Evolutionary conservation across 2,888 invertebrate species (phyloP).

Genomic region (Pocota personata): DNA sequence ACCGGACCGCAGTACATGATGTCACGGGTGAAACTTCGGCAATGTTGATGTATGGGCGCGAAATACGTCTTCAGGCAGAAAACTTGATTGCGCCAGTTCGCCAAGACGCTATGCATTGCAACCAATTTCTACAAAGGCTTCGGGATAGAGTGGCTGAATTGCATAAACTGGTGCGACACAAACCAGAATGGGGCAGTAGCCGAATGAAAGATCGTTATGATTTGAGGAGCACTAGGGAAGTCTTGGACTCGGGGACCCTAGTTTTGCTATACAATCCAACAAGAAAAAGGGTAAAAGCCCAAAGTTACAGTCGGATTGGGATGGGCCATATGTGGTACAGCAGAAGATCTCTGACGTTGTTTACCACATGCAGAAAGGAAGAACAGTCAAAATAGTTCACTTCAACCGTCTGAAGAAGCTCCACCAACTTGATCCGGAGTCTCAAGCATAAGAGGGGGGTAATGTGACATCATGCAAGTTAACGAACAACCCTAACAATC

Average conservation of each 20-base stretch:
- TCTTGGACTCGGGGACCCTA: background rate
- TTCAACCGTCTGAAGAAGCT: too few relatives aligned
- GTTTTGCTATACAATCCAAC: conserved; percentile 9
- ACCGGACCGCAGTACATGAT: conserved; percentile 57
- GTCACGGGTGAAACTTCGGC: conserved; percentile 62
- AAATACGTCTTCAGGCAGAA: conserved; percentile 69
- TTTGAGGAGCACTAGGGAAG: background rate
- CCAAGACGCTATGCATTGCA: too few relatives aligned
- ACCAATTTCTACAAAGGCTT: too few relatives aligned
- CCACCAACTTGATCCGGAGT: too few relatives aligned
- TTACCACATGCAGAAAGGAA: background rate
- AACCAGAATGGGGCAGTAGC: background rate
- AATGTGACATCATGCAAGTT: too few relatives aligned
- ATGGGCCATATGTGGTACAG: background rate
- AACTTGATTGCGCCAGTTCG: conserved; percentile 74
- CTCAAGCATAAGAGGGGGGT: too few relatives aligned
- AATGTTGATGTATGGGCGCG: conserved; percentile 59
- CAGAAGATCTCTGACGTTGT: too few relatives aligned
- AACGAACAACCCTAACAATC: too few relatives aligned
- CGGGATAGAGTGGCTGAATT: too few relatives aligned
- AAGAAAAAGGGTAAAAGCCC: too few relatives aligned
- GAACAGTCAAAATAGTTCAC: too few relatives aligned
- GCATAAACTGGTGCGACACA: too few relatives aligned
- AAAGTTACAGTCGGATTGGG: background rate
- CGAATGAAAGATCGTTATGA: conserved; percentile 7